phyloP scores from a whole-genome alignment of 2,797 vertebrate species.

The Atherinosoma microstoma region DNA sequence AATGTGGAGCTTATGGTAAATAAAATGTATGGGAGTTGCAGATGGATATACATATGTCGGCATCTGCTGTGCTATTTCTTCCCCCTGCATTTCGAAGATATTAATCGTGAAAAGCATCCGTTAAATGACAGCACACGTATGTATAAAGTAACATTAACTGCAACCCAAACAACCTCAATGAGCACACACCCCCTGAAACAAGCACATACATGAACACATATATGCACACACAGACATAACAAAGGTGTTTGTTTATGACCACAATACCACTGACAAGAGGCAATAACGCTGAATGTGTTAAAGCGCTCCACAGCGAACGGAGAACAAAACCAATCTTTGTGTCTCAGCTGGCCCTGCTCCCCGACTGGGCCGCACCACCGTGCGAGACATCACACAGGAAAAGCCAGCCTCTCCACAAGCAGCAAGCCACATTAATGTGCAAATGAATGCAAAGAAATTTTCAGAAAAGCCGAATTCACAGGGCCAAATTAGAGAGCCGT shows the following conservation, averaged over 20 bases:
- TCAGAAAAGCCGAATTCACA: constrained; percentile 98
- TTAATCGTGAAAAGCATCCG: constrained; percentile 10
- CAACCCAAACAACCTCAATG: constrained; percentile 4
- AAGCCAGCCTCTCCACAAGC: constrained; percentile 85
- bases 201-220: background rate
- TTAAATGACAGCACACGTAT: constrained; percentile 15
- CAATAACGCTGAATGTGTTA: constrained; percentile 82
- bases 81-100: constrained; percentile 13
- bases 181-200: constrained; percentile 7
- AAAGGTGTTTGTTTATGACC: constrained; percentile 71
- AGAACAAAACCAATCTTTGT: constrained; percentile 87
- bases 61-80: constrained; percentile 3
- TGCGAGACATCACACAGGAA: constrained; percentile 84
- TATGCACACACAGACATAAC: constrained; percentile 8
- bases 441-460: constrained; percentile 99
- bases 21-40: constrained; percentile 47
- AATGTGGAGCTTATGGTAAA: constrained; percentile 55
- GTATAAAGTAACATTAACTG: constrained; percentile 22
- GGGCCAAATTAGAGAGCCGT: constrained; percentile 87
- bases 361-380: constrained; percentile 82
- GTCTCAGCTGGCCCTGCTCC: constrained; percentile 83
- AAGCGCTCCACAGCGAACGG: constrained; percentile 75
- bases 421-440: constrained; percentile 99
- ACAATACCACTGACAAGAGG: constrained; percentile 70
- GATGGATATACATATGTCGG: constrained; percentile 13